phyloP scores from a whole-genome alignment of 2,797 vertebrate genomes.

The Myripristis jacobus region DNA sequence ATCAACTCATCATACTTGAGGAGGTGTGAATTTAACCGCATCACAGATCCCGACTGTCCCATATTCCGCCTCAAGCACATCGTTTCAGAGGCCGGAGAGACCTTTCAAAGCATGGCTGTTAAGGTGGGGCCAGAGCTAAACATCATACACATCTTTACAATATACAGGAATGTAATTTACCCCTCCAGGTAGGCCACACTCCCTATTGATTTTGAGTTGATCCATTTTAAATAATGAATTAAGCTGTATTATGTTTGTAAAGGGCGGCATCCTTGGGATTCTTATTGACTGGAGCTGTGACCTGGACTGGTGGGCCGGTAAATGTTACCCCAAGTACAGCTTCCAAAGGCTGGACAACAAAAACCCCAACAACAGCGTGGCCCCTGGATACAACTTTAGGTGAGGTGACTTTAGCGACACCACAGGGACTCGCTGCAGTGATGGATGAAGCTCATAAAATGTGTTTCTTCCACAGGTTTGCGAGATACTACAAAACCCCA shows the following conservation, averaged over 20 bases:
- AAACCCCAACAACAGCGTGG: conserved; percentile 80
- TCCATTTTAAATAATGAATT: not conserved
- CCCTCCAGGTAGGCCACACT: no score
- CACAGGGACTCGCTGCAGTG: not conserved
- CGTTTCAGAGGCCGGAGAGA: conserved; percentile 85
- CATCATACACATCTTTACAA: not conserved
- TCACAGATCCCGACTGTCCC: conserved; percentile 88
- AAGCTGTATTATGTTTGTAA: conserved; percentile 21
- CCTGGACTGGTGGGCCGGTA: conserved; percentile 83
- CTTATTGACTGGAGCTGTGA: conserved; percentile 93
- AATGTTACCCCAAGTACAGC: conserved; percentile 88
- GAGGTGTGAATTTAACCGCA: conserved; percentile 82
- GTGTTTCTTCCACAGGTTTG: conserved; percentile 82
- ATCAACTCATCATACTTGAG: conserved; percentile 86
- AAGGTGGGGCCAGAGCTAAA: conserved; percentile 77
- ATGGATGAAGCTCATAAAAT: not conserved
- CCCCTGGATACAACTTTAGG: conserved; percentile 94
- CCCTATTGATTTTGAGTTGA: no score
- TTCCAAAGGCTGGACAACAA: conserved; percentile 90
- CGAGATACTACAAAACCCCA: conserved; percentile 85
- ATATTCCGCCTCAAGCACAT: conserved; percentile 90
- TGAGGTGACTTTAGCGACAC: conserved; percentile 37
- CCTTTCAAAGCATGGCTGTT: conserved; percentile 89
- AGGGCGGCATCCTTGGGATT: conserved; percentile 93
- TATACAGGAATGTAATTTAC: no score